Conservation (phyloP, 1,140 invertebrate species). For the Gonatopus flavifemur region DNA sequence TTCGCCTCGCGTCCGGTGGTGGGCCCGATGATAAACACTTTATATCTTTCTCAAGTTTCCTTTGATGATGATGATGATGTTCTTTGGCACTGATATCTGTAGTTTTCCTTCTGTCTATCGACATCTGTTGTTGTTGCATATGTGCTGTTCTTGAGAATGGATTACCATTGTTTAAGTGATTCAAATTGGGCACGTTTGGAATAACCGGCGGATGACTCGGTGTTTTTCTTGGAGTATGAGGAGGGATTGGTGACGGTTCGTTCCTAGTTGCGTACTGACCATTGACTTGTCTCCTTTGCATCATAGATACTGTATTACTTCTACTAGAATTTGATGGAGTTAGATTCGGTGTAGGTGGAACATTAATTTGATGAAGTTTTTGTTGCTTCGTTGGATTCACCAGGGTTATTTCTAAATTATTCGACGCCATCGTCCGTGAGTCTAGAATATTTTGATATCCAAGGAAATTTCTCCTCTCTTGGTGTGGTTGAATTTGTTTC, state of each 20-base stretch:
- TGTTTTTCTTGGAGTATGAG: conserved; percentile 49
- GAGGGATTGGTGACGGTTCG: conserved; percentile 46
- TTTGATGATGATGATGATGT: conserved; percentile 24
- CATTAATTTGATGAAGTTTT: conserved; percentile 15
- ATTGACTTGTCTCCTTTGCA: conserved; percentile 35
- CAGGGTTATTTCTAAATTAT: conserved; percentile 55
- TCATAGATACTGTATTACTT: conserved; percentile 19
- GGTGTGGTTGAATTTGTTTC: conserved; percentile 1
- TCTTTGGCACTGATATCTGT: conserved; percentile 14
- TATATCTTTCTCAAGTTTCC: conserved; percentile 38
- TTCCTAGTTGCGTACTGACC: conserved; percentile 43
- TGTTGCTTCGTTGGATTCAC: conserved; percentile 46
- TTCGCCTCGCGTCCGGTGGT: conserved; percentile 23
- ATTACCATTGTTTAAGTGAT: conserved; percentile 43
- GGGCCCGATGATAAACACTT: conserved; percentile 29
- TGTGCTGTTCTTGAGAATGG: conserved; percentile 23
- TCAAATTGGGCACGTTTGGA: conserved; percentile 53
- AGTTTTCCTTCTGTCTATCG: conserved; percentile 48
- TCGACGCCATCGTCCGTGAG: conserved; percentile 50
- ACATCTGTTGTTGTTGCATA: conserved; percentile 29
- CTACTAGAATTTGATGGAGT: no score
- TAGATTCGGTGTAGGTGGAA: conserved; percentile 31
- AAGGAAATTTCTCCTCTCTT: conserved; percentile 19
- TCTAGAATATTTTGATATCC: conserved; percentile 47
- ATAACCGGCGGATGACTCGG: conserved; percentile 42